phyloP scores from a whole-genome alignment of 2,797 vertebrate genomes.

The Eutrigla gurnardus region DNA sequence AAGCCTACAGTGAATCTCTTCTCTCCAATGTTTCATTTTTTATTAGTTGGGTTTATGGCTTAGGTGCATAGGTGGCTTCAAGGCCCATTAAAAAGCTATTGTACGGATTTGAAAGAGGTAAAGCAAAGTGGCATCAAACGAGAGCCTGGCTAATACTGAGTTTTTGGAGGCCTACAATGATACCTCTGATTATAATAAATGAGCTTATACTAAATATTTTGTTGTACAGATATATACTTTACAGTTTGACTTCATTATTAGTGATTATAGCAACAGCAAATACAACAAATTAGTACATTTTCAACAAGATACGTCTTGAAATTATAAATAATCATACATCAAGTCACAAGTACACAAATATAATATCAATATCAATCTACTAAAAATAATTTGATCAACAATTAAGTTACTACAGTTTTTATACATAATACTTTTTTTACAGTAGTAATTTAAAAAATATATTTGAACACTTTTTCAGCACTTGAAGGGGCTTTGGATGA shows the following conservation, averaged over 20 bases:
- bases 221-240: no score
- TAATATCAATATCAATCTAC: not conserved
- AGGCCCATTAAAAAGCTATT: slow-evolving; percentile 34
- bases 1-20: slow-evolving; percentile 17
- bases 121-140: not conserved
- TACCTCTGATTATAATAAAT: not conserved
- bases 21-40: slow-evolving; percentile 20
- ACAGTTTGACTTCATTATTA: no score
- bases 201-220: not conserved
- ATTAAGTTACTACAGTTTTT: no score
- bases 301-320: not conserved
- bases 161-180: not conserved
- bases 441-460: no score
- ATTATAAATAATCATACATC: not conserved
- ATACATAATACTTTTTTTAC: no score
- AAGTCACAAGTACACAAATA: not conserved
- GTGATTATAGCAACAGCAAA: not conserved
- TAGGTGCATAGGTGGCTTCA: slow-evolving; percentile 11
- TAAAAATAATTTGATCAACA: not conserved
- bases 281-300: not conserved
- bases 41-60: slow-evolving; percentile 23
- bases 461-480: no score
- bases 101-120: slow-evolving; percentile 8
- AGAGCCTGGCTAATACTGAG: not conserved
- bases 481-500: no score